Evolutionary conservation across 2,113 vertebrate species (phyloP).

Genomic region (Oreochromis aureus): DNA sequence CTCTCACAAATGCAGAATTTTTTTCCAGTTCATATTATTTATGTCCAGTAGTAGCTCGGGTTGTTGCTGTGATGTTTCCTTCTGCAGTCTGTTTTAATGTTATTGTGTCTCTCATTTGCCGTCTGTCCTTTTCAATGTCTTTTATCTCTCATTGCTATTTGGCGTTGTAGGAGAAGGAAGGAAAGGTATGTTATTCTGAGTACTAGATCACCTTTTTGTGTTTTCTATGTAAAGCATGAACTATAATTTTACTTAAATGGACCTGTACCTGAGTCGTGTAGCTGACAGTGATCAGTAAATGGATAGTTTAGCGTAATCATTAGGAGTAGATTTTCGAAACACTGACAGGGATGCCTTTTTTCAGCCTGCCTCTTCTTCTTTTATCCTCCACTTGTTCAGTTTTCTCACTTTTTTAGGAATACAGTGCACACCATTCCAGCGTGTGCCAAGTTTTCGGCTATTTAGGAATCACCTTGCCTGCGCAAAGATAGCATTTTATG

Average conservation of each 20-base stretch:
- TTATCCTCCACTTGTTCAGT: no score
- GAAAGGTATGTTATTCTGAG: slow-evolving; percentile 50
- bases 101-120: slow-evolving; percentile 13
- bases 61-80: background rate
- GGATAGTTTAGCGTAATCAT: background rate
- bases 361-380: no score
- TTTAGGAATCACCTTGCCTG: background rate
- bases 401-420: no score
- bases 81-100: slow-evolving; percentile 10
- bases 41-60: background rate
- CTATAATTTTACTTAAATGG: background rate
- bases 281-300: background rate
- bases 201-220: background rate
- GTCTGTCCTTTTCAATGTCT: slow-evolving; percentile 36
- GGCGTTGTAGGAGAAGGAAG: slow-evolving; percentile 58
- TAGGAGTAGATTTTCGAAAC: background rate
- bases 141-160: slow-evolving; percentile 24
- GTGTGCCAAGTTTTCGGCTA: no score
- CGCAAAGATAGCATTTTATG: background rate
- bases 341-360: background rate
- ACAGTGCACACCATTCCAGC: no score
- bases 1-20: background rate
- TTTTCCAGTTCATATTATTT: background rate
- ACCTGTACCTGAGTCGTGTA: background rate
- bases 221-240: background rate